Conservation (phyloP, 2,888 invertebrate genomes). For the Cephonodes hylas region DNA sequence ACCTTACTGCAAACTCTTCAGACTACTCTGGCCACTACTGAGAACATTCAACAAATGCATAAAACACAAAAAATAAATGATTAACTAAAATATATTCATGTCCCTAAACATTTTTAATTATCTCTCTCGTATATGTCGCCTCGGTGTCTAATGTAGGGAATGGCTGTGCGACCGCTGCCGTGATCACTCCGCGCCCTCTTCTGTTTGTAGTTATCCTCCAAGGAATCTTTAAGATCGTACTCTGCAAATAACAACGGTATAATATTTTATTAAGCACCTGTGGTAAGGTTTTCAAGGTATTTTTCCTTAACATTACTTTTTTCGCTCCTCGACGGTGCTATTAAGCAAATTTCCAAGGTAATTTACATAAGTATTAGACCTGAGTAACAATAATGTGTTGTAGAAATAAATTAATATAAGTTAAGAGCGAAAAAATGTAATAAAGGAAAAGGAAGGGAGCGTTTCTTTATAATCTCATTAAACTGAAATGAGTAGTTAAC, state of each 20-base stretch:
- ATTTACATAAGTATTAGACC: background rate
- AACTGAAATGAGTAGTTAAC: too few relatives aligned
- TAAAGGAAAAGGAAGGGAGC: too few relatives aligned
- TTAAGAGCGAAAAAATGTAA: background rate
- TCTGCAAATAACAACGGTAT: constrained; percentile 27
- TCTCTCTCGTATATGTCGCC: constrained; percentile 57
- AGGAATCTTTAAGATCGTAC: constrained; percentile 29
- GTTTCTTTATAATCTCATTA: too few relatives aligned
- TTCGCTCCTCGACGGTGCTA: background rate
- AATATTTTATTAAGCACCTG: constrained; percentile 9
- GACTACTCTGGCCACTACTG: background rate
- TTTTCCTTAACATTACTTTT: background rate
- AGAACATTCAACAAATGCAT: background rate
- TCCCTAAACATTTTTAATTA: constrained; percentile 23
- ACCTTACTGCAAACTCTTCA: background rate
- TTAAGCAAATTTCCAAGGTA: background rate
- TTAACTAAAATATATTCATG: background rate
- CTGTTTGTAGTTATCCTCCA: constrained; percentile 42
- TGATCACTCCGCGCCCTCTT: constrained; percentile 39
- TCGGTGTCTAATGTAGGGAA: constrained; percentile 56
- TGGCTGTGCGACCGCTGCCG: constrained; percentile 45
- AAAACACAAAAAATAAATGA: background rate
- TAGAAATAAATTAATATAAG: background rate
- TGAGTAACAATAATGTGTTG: background rate
- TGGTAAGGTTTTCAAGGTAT: background rate